These are phyloP conservation scores for Ochlodes sylvanus DNA, from an alignment of 2,888 invertebrate species.

Conservation along the genomic window DNA sequence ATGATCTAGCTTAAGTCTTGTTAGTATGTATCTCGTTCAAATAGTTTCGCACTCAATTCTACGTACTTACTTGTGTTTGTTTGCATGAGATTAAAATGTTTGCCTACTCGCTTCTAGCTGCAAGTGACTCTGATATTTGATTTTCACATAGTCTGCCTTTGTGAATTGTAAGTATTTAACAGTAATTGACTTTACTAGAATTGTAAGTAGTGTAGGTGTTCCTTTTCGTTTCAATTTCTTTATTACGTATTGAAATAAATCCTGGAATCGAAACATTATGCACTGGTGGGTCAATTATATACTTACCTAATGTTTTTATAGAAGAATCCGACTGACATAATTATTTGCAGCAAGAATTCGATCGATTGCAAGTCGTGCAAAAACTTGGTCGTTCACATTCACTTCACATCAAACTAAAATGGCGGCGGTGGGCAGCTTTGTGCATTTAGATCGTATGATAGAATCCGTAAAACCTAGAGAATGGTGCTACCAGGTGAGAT, in stretches of 20 bases:
- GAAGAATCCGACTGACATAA: constrained; percentile 27
- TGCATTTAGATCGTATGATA: constrained; percentile 32
- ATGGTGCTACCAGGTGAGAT: constrained; percentile 16
- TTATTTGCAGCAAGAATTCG: constrained; percentile 36
- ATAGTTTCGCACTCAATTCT: constrained; percentile 33
- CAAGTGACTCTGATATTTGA: constrained; percentile 31
- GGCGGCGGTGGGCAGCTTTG: constrained; percentile 35
- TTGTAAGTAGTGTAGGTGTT: not conserved
- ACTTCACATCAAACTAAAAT: constrained; percentile 36
- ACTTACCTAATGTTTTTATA: not conserved
- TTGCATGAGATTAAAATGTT: constrained; percentile 37
- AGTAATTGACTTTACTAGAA: not conserved
- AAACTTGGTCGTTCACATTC: constrained; percentile 37
- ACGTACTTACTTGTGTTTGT: constrained; percentile 28
- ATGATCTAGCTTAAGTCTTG: constrained; percentile 27
- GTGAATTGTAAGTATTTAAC: not conserved
- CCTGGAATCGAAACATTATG: not conserved
- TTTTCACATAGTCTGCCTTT: constrained; percentile 15
- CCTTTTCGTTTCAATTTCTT: not conserved
- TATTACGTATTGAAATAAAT: not conserved
- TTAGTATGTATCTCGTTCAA: constrained; percentile 24
- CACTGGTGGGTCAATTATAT: not conserved
- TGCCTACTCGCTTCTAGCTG: constrained; percentile 27
- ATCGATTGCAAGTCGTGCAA: constrained; percentile 33
- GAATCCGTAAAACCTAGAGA: constrained; percentile 27